Percentiles rank a stretch among this genome's conserved stretches.
Conservation (phyloP, 2,888 invertebrate species). For the Andrena camellia region DNA sequence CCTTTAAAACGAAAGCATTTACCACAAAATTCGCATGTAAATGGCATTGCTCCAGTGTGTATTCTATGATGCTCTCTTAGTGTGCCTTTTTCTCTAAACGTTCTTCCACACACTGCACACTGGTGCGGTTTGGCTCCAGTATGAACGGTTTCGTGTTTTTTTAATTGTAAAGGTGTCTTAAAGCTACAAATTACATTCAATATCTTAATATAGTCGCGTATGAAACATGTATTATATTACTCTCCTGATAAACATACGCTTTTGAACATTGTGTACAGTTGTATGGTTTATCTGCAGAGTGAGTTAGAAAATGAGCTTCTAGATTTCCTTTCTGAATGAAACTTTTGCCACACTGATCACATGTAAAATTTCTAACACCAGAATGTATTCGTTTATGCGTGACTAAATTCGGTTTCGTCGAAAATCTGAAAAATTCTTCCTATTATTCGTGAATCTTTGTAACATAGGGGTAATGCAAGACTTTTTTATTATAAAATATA, state of each 20-base stretch:
- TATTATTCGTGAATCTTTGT: slow-evolving; percentile 6
- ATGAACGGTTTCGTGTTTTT: slow-evolving; percentile 88
- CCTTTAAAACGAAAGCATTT: slow-evolving; percentile 92
- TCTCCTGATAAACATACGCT: slow-evolving; percentile 78
- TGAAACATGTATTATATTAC: slow-evolving; percentile 8
- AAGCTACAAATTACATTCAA: slow-evolving; percentile 80
- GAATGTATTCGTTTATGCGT: slow-evolving; percentile 87
- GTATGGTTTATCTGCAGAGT: slow-evolving; percentile 86
- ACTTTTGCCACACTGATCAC: slow-evolving; percentile 87
- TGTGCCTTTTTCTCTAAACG: slow-evolving; percentile 90
- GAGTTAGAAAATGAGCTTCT: slow-evolving; percentile 87
- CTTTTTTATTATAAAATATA: not conserved
- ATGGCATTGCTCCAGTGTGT: slow-evolving; percentile 93
- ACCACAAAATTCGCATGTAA: slow-evolving; percentile 91
- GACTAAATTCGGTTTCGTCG: slow-evolving; percentile 87
- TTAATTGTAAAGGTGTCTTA: slow-evolving; percentile 87
- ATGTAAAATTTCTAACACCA: slow-evolving; percentile 86
- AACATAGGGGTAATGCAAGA: not conserved
- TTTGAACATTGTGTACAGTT: slow-evolving; percentile 86
- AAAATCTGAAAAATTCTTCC: slow-evolving; percentile 82
- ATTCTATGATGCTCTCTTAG: slow-evolving; percentile 91
- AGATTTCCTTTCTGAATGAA: slow-evolving; percentile 88
- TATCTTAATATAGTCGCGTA: slow-evolving; percentile 11
- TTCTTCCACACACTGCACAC: slow-evolving; percentile 88
- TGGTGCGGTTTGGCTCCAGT: slow-evolving; percentile 88